phyloP scores from a whole-genome alignment of 2,113 vertebrate species.

The Peromyscus polionotus region DNA sequence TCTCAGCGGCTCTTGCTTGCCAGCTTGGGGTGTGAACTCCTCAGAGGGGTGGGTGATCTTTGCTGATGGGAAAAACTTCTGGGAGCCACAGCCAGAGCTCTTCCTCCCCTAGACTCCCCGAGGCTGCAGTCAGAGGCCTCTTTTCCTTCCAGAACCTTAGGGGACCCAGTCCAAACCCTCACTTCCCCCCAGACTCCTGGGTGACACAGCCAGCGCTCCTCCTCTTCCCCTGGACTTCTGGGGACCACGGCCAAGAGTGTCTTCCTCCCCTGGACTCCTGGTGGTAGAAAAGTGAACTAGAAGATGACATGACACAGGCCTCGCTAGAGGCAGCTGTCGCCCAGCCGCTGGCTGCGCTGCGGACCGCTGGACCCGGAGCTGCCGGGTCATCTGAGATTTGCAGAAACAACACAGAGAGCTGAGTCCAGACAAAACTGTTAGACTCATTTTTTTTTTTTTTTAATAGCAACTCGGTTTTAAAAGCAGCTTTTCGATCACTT shows the following conservation, averaged over 20 bases:
- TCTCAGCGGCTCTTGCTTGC: neutral
- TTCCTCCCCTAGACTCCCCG: neutral
- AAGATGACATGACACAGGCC: neutral
- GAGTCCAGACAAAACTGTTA: neutral
- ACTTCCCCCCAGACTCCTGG: neutral
- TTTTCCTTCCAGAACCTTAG: neutral
- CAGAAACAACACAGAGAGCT: slow-evolving; percentile 17
- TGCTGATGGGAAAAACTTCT: neutral
- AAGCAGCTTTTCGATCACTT: slow-evolving; percentile 5
- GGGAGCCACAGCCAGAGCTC: neutral
- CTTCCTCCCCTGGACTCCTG: neutral
- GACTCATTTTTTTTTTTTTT: neutral
- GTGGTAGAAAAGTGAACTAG: neutral
- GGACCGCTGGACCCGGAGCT: neutral
- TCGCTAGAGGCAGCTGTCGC: neutral
- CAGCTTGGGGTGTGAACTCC: neutral
- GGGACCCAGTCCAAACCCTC: neutral
- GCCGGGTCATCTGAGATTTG: neutral
- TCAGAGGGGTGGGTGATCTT: neutral
- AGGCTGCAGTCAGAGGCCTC: neutral
- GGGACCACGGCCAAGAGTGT: neutral
- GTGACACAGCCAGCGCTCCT: neutral
- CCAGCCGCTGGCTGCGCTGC: neutral
- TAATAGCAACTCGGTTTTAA: neutral
- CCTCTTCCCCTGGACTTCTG: neutral